Conservation (phyloP, 2,113 vertebrate species). For the Athene cunicularia region DNA sequence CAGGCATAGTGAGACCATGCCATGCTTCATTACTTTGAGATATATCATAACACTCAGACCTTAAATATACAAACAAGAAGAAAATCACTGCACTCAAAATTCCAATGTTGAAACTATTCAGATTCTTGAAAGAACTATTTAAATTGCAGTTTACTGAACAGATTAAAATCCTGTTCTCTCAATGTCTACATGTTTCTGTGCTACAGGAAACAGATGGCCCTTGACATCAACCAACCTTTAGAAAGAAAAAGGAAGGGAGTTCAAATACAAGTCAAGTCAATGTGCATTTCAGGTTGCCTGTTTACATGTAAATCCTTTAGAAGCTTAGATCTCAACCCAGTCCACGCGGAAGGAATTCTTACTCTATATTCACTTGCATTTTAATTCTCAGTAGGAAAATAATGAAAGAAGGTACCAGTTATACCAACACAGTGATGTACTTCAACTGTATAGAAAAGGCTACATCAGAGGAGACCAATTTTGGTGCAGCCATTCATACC, state of each 20-base stretch:
- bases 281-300: neutral
- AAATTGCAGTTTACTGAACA: neutral
- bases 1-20: neutral
- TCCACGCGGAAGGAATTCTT: neutral
- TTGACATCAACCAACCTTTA: slow-evolving; percentile 1
- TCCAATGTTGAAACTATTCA: neutral
- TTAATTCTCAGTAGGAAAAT: neutral
- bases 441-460: neutral
- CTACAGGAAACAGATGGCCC: slow-evolving; percentile 64
- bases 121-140: neutral
- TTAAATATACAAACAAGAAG: neutral
- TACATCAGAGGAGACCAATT: neutral
- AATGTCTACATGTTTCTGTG: neutral
- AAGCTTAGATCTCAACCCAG: neutral
- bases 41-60: neutral
- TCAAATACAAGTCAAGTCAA: neutral
- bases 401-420: neutral
- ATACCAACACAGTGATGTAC: neutral
- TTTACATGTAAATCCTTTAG: slow-evolving; percentile 19
- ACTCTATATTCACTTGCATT: neutral
- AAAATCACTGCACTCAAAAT: slow-evolving; percentile 1
- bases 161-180: slow-evolving; percentile 29
- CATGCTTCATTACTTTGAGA: neutral
- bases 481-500: neutral
- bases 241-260: slow-evolving; percentile 32